A percentile compares a stretch with the other conserved stretches of the same genome.
Evolutionary conservation across 1,140 invertebrate genomes (phyloP).

Genomic region (Lineus longissimus): DNA sequence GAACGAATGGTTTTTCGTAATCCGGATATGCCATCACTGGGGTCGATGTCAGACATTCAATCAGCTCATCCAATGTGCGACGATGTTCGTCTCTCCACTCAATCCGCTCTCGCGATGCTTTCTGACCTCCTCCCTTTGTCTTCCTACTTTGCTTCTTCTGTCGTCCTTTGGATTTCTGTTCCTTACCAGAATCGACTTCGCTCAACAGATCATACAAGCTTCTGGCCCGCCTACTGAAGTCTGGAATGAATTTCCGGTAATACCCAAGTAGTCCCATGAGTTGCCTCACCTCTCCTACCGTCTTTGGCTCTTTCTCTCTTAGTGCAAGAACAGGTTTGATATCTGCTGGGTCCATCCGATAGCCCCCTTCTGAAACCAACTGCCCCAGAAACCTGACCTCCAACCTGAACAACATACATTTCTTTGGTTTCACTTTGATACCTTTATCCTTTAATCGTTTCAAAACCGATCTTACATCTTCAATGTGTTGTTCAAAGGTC

Average conservation of each 20-base stretch:
- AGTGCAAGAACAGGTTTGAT: slow-evolving; percentile 50
- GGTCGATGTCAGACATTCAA: slow-evolving; percentile 28
- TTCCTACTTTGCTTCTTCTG: slow-evolving; percentile 4
- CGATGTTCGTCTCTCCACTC: slow-evolving; percentile 14
- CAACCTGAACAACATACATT: slow-evolving; percentile 1
- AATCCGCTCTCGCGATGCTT: slow-evolving; percentile 5
- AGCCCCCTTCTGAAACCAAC: background rate
- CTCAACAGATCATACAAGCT: too few relatives aligned
- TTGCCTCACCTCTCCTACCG: slow-evolving; percentile 43
- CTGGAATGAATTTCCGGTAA: slow-evolving; percentile 46
- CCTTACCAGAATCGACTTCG: slow-evolving; percentile 27
- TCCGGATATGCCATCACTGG: too few relatives aligned
- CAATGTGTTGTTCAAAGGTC: background rate
- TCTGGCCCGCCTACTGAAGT: slow-evolving; percentile 29
- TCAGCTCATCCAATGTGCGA: slow-evolving; percentile 20
- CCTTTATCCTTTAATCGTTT: background rate
- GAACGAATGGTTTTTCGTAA: too few relatives aligned
- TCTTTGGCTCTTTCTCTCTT: slow-evolving; percentile 28
- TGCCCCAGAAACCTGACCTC: background rate
- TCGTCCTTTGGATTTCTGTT: background rate
- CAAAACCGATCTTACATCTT: background rate
- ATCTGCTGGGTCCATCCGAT: slow-evolving; percentile 50
- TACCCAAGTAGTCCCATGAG: slow-evolving; percentile 56
- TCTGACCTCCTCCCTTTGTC: slow-evolving; percentile 10
- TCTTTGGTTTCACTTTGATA: background rate